phyloP scores from a whole-genome alignment of 2,888 invertebrate genomes.

The Alcis repandata region DNA sequence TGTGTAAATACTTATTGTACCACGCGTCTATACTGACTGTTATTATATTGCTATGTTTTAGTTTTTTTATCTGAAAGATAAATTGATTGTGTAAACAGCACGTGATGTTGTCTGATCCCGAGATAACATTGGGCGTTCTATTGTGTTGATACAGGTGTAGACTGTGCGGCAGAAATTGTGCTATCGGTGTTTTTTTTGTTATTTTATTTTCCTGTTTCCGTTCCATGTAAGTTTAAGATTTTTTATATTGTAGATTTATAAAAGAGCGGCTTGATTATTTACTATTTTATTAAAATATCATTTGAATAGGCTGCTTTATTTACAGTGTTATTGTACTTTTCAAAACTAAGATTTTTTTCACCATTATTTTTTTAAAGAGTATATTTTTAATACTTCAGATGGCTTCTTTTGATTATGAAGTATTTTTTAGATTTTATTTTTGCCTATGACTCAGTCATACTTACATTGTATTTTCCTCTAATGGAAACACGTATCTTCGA shows the following conservation, averaged over 20 bases:
- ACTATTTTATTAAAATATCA: constrained; percentile 7
- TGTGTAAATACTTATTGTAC: not conserved
- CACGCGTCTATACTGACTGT: constrained; percentile 24
- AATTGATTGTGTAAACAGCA: constrained; percentile 46
- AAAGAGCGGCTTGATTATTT: constrained; percentile 3
- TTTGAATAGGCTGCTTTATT: constrained; percentile 14
- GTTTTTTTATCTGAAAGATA: constrained; percentile 48
- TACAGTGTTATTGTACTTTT: too few relatives aligned
- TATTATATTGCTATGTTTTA: constrained; percentile 43
- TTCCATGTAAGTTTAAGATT: constrained; percentile 57
- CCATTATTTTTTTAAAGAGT: too few relatives aligned
- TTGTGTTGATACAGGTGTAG: constrained; percentile 50
- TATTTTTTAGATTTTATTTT: too few relatives aligned
- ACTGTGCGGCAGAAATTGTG: constrained; percentile 15
- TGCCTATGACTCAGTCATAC: too few relatives aligned
- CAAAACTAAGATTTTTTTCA: too few relatives aligned
- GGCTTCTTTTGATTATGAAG: too few relatives aligned
- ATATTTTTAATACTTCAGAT: too few relatives aligned
- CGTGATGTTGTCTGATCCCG: constrained; percentile 34
- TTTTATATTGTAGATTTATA: constrained; percentile 17
- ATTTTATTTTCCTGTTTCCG: constrained; percentile 33
- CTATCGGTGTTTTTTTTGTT: constrained; percentile 15
- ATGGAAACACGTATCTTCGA: not conserved
- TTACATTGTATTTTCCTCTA: not conserved
- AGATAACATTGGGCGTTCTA: constrained; percentile 41